Base-by-base conservation (phyloP, 2,888 invertebrate species). In the Abrostola tripartita region DNA sequence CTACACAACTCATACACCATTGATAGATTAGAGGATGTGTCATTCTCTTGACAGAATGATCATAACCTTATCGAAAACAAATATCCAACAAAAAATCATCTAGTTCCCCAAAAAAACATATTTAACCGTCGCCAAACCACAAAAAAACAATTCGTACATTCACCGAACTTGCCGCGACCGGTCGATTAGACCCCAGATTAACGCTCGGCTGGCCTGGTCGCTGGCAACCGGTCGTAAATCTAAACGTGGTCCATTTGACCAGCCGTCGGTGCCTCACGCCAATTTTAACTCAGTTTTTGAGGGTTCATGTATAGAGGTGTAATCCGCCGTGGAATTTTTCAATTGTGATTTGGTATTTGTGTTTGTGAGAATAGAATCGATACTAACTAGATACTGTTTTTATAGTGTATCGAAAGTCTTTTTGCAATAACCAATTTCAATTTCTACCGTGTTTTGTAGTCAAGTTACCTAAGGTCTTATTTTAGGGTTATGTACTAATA, bases 161-260 rank as follows among this genome's bases (percentile, higher is more conserved):
- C 66, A 35, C 57, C 54, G 65, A 71, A 68, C 68, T 72, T 64
- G 61, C 53, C 57, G 42, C 6, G 55, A 65, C 57, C 68, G 78
- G 71, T 79, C 78, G 78, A 79, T 79, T 79, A 78, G 81, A 66
- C 71, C 70, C 37, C 68, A 72, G 70, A 71, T 75, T 79, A 76
- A 76, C 71, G 84, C 78, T 81, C 68, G 77, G 68, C 68, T 81
- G 76, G 78, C 80, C 77, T 81, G 78, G 80, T 77, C 71, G 74
- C 74, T 65, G 73, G 66, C 68, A 58, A 71, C 67, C 61, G 79
- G 51, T 79, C 82, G 78, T 85, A 86, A 85, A 85, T 85, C 81
- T 78, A 68, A 67, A 12, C 63, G 71, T 77, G 84, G 81, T 76
- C 81, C 78, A 86, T 85, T 85, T 80, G 84, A 78, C 74, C 71